phyloP scores from a whole-genome alignment of 1,140 invertebrate species.

The Hypsibius dujardini region DNA sequence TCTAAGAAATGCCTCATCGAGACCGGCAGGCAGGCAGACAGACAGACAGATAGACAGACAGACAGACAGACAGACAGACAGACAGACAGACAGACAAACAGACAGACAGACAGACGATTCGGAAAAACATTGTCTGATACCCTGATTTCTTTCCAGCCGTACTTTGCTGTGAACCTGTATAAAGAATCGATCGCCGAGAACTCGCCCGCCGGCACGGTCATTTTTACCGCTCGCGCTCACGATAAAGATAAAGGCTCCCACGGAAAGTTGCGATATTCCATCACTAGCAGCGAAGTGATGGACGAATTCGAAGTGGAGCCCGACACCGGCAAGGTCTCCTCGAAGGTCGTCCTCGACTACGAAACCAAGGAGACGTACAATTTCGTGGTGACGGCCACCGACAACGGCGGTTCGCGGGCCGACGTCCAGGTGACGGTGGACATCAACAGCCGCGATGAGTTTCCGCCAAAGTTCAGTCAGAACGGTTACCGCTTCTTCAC shows the following conservation, averaged over 20 bases:
- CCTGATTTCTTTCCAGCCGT: slow-evolving; percentile 36
- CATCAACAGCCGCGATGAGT: slow-evolving; percentile 77
- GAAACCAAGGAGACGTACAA: slow-evolving; percentile 61
- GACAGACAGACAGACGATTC: too few species aligned
- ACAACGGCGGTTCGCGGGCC: slow-evolving; percentile 55
- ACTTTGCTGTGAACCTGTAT: slow-evolving; percentile 66
- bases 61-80: too few species aligned
- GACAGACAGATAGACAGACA: too few species aligned
- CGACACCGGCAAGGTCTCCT: slow-evolving; percentile 52
- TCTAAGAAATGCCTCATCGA: too few species aligned
- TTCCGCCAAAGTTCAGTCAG: slow-evolving; percentile 70
- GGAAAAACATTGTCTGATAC: too few species aligned
- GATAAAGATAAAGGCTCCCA: slow-evolving; percentile 27
- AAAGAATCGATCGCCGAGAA: slow-evolving; percentile 73
- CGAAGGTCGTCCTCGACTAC: slow-evolving; percentile 64
- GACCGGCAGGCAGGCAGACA: too few species aligned
- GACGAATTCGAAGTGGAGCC: slow-evolving; percentile 65
- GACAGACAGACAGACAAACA: too few species aligned
- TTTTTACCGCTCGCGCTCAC: slow-evolving; percentile 29
- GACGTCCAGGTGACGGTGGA: slow-evolving; percentile 61
- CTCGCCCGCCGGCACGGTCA: slow-evolving; percentile 52
- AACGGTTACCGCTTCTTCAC: slow-evolving; percentile 64
- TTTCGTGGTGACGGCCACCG: slow-evolving; percentile 61
- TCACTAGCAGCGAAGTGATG: slow-evolving; percentile 42
- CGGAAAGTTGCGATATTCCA: slow-evolving; percentile 15